Percentiles rank a stretch among this genome's conserved stretches.
Evolutionary conservation across 35 echinoderm and acorn worm species (phyloP).

Genomic region (Acanthaster planci): DNA sequence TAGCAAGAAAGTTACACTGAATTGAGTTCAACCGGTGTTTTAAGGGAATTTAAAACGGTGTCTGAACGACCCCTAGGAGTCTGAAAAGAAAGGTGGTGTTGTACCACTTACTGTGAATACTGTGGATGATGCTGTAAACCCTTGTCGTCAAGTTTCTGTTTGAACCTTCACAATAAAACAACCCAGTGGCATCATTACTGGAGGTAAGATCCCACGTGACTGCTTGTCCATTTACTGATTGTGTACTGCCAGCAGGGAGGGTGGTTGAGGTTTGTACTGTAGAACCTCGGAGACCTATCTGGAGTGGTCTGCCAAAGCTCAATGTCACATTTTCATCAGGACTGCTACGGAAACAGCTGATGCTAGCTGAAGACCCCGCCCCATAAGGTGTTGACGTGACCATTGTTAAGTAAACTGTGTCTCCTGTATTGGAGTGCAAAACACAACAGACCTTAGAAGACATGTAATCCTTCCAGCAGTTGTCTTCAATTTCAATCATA

Average conservation of each 20-base stretch:
- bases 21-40: too few species aligned
- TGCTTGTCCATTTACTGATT: too few species aligned
- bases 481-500: too few species aligned
- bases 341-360: conserved; percentile 22
- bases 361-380: not conserved
- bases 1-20: too few species aligned
- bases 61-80: too few species aligned
- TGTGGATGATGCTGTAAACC: conserved; percentile 1
- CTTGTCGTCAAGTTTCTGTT: conserved; percentile 18
- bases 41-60: too few species aligned
- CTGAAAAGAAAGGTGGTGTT: too few species aligned
- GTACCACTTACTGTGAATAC: not conserved
- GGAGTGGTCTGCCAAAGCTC: conserved; percentile 7
- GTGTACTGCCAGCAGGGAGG: not conserved
- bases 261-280: not conserved
- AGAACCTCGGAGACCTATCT: not conserved
- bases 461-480: too few species aligned
- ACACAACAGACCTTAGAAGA: not conserved
- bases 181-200: conserved; percentile 12
- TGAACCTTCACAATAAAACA: conserved; percentile 35
- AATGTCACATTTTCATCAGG: conserved; percentile 11
- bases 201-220: not conserved
- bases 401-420: conserved; percentile 13
- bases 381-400: conserved; percentile 34
- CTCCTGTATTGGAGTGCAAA: not conserved